Base-by-base conservation (phyloP, 1,140 invertebrate species). In the Lepidostoma basale region DNA sequence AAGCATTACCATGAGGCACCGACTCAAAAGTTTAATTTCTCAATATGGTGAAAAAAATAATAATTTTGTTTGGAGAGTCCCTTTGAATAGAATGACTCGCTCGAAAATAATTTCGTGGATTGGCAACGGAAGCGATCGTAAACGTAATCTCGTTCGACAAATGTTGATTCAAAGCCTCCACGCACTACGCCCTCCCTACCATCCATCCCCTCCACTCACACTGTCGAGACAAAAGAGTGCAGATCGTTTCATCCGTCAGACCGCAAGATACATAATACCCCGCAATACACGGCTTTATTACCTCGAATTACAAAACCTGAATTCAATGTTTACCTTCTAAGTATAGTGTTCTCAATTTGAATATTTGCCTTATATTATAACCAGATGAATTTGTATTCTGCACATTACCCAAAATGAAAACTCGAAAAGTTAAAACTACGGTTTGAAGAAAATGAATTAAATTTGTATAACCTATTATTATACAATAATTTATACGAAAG, bases 71-170 rank as follows among this genome's bases (percentile, higher is more conserved):
- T n/a, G n/a, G n/a, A n/a, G n/a, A n/a, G n/a, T n/a, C n/a, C n/a
- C n/a, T n/a, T n/a, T n/a, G n/a, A n/a, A n/a, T n/a, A n/a, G n/a
- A n/a, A n/a, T n/a, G n/a, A n/a, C n/a, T n/a, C n/a, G n/a, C n/a
- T n/a, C n/a, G n/a, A n/a, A n/a, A n/a, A n/a, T 36, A 8, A n/a
- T 36, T n/a, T 6, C 6, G 33, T 36, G 33, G 33, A 36, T 36
- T 36, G 6, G 6, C 2, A 9, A 22, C 14, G 20, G 16, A 45
- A 16, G 44, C 2, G 10, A 18, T 45, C 20, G 44, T 45, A 45
- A 45, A 36, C 33, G 33, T n/a, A 36, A 45, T 45, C 44, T 16
- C 20, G 44, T 45, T 45, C 44, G 14, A 22, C 44, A 45, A 45
- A 45, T 45, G 44, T 45, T 45, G n/a, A 16, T 22, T 45, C 2